phyloP scores from a whole-genome alignment of 2,113 vertebrate genomes.

The Microcebus tavaratra region DNA sequence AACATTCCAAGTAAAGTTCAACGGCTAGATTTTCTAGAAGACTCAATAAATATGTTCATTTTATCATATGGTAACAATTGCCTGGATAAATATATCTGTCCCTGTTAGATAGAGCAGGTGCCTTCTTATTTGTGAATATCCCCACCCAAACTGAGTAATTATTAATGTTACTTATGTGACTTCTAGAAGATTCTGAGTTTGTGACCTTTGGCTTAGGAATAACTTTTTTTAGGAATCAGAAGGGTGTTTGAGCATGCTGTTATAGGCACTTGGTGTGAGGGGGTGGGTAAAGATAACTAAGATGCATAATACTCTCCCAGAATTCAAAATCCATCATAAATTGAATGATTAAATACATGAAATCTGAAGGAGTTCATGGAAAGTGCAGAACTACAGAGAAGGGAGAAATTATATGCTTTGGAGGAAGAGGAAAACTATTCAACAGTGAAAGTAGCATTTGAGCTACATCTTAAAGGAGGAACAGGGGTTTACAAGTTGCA shows the following conservation, averaged over 20 bases:
- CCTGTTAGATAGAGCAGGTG: not conserved
- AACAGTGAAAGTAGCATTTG: not conserved
- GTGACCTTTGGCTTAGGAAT: not conserved
- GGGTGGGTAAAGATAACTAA: not conserved
- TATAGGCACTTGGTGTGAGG: not conserved
- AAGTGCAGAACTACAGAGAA: not conserved
- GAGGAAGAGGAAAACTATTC: not conserved
- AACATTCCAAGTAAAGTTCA: not conserved
- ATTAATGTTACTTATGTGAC: not conserved
- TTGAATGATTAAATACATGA: not conserved
- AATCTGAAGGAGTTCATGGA: not conserved
- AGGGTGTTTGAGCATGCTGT: not conserved
- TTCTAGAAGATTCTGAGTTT: not conserved
- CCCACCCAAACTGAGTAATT: not conserved
- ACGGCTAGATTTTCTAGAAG: not conserved
- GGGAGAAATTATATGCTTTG: not conserved
- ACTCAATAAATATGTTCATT: fast-evolving
- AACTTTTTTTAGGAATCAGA: not conserved
- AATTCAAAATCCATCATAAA: not conserved
- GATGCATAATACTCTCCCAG: not conserved
- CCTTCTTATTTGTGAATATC: not conserved
- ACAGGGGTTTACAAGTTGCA: not conserved
- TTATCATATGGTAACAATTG: not conserved
- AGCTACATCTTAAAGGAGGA: not conserved
- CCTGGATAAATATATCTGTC: not conserved